These are phyloP conservation scores for Cephus runcator DNA, from an alignment of 2,888 invertebrate species.

Conservation along the genomic window DNA sequence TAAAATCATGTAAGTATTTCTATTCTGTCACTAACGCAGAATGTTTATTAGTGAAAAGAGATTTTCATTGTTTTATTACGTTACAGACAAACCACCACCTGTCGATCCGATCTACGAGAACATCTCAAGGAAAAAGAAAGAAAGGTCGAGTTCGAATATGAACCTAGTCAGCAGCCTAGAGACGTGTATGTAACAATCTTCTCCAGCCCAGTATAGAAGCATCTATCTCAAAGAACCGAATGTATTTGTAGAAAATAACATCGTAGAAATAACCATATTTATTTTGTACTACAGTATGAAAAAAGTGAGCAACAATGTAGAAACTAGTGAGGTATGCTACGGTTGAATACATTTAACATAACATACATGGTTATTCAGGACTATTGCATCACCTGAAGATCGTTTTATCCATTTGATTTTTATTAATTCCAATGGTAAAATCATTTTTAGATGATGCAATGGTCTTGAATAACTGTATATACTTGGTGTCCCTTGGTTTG, in stretches of 20 bases:
- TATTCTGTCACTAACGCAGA: neutral
- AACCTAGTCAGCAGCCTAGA: slow-evolving; percentile 51
- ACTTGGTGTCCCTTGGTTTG: neutral
- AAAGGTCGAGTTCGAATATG: slow-evolving; percentile 41
- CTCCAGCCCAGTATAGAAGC: neutral
- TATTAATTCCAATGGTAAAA: too few species aligned
- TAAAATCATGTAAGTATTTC: slow-evolving; percentile 55
- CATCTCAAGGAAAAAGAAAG: slow-evolving; percentile 42
- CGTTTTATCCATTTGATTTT: too few species aligned
- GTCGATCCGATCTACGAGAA: slow-evolving; percentile 48
- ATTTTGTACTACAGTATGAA: slow-evolving; percentile 44
- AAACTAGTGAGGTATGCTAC: slow-evolving; percentile 35
- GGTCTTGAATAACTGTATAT: neutral
- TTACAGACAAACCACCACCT: slow-evolving; percentile 55
- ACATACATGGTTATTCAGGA: neutral
- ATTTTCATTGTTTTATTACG: neutral
- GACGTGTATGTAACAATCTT: slow-evolving; percentile 46
- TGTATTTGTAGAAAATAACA: slow-evolving; percentile 10
- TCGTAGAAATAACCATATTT: slow-evolving; percentile 40
- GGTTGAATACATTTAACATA: neutral
- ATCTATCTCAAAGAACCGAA: slow-evolving; percentile 7
- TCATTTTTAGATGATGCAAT: too few species aligned
- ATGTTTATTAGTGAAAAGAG: neutral
- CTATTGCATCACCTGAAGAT: too few species aligned
- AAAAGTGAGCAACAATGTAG: slow-evolving; percentile 44